These are phyloP conservation scores for Gnathonemus longibarbis DNA, from an alignment of 2,113 vertebrate species.

Conservation along the genomic window DNA sequence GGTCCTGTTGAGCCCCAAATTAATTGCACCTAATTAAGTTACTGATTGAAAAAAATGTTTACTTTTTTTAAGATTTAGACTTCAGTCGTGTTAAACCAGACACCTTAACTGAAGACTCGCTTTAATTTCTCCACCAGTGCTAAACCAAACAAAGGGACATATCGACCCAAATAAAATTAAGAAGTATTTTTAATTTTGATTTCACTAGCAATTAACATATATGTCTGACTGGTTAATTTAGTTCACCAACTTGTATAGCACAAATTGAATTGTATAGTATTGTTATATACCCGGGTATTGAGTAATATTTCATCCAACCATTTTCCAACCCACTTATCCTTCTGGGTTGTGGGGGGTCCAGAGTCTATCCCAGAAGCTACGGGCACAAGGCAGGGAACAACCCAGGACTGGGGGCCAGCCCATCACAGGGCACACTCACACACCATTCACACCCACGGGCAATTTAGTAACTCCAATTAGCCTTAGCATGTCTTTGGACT, in stretches of 20 bases:
- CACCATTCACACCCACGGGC: no score
- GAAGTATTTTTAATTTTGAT: background rate
- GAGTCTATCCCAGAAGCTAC: no score
- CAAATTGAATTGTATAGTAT: background rate
- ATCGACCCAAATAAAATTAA: no score
- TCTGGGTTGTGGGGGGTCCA: no score
- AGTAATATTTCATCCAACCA: background rate
- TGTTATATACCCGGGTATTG: background rate
- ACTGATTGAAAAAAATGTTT: background rate
- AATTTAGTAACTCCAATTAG: no score
- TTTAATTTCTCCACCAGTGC: background rate
- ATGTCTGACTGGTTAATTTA: background rate
- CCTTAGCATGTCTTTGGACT: no score
- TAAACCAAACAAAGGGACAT: background rate
- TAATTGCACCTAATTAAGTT: background rate
- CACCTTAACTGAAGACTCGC: background rate
- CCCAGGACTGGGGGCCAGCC: no score
- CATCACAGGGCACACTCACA: no score
- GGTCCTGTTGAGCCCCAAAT: background rate
- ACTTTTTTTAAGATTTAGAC: background rate
- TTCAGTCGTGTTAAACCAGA: background rate
- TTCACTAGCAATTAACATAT: background rate
- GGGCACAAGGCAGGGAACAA: no score
- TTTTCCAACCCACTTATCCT: no score
- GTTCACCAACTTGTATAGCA: background rate